Evolutionary conservation across 2,113 vertebrate species (phyloP).

Genomic region (Nesogale talazaci): DNA sequence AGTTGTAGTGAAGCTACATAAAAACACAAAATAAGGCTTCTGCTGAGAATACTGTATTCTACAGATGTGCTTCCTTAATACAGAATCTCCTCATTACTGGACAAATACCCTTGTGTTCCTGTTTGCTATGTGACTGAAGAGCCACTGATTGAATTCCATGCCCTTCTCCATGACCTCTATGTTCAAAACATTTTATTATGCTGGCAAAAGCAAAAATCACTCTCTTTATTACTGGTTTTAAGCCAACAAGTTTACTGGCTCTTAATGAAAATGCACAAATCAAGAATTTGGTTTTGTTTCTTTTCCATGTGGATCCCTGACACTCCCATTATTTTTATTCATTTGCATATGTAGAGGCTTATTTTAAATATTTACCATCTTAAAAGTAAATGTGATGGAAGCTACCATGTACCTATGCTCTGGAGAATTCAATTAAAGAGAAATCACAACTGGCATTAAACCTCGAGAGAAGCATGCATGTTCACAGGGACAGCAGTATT

Average conservation of each 20-base stretch:
- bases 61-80: conserved; percentile 71
- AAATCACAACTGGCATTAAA: conserved; percentile 62
- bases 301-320: conserved; percentile 63
- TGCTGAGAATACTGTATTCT: conserved; percentile 69
- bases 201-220: conserved; percentile 73
- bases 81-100: conserved; percentile 81
- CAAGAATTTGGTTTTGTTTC: conserved; percentile 73
- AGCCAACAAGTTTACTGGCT: conserved; percentile 77
- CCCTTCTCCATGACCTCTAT: conserved; percentile 81
- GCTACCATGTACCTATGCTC: conserved; percentile 34
- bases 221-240: conserved; percentile 77
- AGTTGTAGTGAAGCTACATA: conserved; percentile 58
- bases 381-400: conserved; percentile 73
- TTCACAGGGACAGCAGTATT: conserved; percentile 23
- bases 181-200: conserved; percentile 78
- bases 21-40: conserved; percentile 69
- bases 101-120: conserved; percentile 75
- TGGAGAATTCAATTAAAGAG: conserved; percentile 41
- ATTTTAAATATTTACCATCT: conserved; percentile 77
- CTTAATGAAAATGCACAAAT: conserved; percentile 78
- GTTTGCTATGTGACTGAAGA: conserved; percentile 68
- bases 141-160: conserved; percentile 76
- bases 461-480: not conserved
- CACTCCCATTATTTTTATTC: conserved; percentile 74
- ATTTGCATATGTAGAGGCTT: conserved; percentile 78